Percentiles rank a stretch among this genome's conserved stretches.
These are phyloP conservation scores for Aspiorhynchus laticeps DNA, from an alignment of 2,113 vertebrate genomes.

Conservation along the genomic window DNA sequence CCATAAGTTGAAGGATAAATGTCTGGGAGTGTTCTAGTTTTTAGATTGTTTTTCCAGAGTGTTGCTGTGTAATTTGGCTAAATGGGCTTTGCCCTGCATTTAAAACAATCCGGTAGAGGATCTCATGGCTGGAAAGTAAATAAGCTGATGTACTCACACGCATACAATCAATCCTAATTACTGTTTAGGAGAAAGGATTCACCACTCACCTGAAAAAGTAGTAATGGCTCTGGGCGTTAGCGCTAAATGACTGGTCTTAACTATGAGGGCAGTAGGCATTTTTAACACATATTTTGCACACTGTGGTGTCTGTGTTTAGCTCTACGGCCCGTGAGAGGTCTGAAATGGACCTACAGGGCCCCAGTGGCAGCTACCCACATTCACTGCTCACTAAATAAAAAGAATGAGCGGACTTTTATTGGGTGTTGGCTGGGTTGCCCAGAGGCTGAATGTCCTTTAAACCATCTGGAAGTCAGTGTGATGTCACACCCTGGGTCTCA, in stretches of 20 bases:
- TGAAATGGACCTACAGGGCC: conserved; percentile 8
- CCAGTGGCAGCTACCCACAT: background rate
- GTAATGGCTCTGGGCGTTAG: conserved; percentile 39
- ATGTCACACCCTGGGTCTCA: conserved; percentile 28
- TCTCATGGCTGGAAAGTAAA: conserved; percentile 67
- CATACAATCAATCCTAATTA: conserved; percentile 70
- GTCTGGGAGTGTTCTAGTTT: conserved; percentile 62
- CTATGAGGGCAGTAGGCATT: background rate
- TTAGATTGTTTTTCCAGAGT: conserved; percentile 71
- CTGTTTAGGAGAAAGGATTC: conserved; percentile 61
- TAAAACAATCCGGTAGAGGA: conserved; percentile 67
- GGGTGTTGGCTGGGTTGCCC: conserved; percentile 49
- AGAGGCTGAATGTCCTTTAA: conserved; percentile 10
- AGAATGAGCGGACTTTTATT: conserved; percentile 53
- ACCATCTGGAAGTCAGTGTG: conserved; percentile 27
- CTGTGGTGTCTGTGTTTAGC: conserved; percentile 27
- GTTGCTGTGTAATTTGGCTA: conserved; percentile 76
- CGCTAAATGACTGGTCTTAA: conserved; percentile 47
- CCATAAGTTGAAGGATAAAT: conserved; percentile 68
- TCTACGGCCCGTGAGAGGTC: background rate
- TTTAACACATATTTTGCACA: conserved; percentile 16
- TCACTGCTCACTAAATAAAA: conserved; percentile 25
- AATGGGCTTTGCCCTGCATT: conserved; percentile 66
- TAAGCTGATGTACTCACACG: conserved; percentile 56
- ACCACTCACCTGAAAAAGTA: conserved; percentile 64